Base-by-base conservation (phyloP, 92 coral and sea anemone species). In the Palythoa caribaeorum region DNA sequence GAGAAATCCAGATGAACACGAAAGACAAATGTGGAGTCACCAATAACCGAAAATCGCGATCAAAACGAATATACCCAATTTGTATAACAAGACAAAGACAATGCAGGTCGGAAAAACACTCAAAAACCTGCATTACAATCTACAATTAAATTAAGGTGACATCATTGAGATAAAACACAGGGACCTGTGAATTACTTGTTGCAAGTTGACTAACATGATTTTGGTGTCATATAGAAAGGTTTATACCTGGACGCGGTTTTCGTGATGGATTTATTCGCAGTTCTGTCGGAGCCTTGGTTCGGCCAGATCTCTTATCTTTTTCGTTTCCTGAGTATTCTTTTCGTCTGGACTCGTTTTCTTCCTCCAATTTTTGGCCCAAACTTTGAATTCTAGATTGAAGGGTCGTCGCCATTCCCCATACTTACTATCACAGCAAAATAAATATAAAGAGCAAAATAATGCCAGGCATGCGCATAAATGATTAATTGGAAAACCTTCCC, bases 361-460 rank as follows among this genome's bases (percentile, higher is more conserved):
- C 98, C 83, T 94, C 90, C 77, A 95, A 77, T 90, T 94, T 88
- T 83, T 91, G 94, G 77, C 98, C 98, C 92, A 95, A 87, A 81
- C 98, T 95, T 81, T 95, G 96, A 77, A 95, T 95, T 89, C 92
- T 95, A 78, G 96, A 90, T 87, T 95, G 98, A 76, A 95, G 77
- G 79, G 94, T 92, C 68, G 93, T 92, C 92, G 98, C 98, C 98
- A 95, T 95, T 72, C 94, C 93, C 98, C 98, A 94, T 94, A 94
- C 94, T 95, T 95, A 95, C 93, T 83, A 87, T 73, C 92, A 72
- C 77, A 84, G 91, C 83, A 88, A 85, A 70, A 87, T 77, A 53
- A 77, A 86, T 88, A 85, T 79, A 88, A 28, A 28, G 75, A 68
- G 71, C 69, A 76, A 79, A 81, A 89, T 84, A 70, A 73, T 81